Evolutionary conservation across 2,113 vertebrate species (phyloP), one percentile per base, ranked within the genome.

Genomic region (Phylloscopus trochilus): DNA sequence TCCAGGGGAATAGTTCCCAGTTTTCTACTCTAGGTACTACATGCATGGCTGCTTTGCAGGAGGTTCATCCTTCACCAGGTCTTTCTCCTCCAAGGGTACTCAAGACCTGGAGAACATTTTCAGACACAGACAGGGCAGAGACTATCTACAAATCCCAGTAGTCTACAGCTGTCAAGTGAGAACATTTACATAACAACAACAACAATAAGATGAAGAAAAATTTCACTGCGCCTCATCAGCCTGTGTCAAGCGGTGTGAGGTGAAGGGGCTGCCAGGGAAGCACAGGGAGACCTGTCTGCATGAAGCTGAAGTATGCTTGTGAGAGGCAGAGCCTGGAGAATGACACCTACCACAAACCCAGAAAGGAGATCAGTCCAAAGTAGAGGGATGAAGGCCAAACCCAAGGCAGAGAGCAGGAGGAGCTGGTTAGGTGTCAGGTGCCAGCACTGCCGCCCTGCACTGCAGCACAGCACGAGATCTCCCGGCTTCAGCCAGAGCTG

Each of bases 141-240:
- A 55, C 63, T 74, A 83, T 55, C 47, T 84, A 91, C 44, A 87
- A 87, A 85, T 75, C 17, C 17, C 76, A 89, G 72, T 1, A 75
- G 64, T 30, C 81, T 56, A 78, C 60, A 91, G 82, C 53, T 79
- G 58, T 62, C 83, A 91, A 74, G 52, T 24, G 43, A 75, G 63
- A 83, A 86, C 16, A 78, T 87, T 92, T 92, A 88, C 21, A 11
- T 83, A 95, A 88, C 37, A 82, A 70, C n/a, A 81, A 69, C 8
- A 41, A 33, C 19, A 67, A 37, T 39, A 59, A 55, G 41, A 89
- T 35, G 6, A 56, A 87, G 74, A 41, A 76, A 86, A 94, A 92
- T 31, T 78, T 89, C 84, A 74, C 33, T 22, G 76, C 69, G 83
- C 70, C 83, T 84, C 27, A 74, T 53, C 70, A 80, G 39, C 26